Evolutionary conservation across 2,888 invertebrate species (phyloP).

Genomic region (Drosophila macrospina): DNA sequence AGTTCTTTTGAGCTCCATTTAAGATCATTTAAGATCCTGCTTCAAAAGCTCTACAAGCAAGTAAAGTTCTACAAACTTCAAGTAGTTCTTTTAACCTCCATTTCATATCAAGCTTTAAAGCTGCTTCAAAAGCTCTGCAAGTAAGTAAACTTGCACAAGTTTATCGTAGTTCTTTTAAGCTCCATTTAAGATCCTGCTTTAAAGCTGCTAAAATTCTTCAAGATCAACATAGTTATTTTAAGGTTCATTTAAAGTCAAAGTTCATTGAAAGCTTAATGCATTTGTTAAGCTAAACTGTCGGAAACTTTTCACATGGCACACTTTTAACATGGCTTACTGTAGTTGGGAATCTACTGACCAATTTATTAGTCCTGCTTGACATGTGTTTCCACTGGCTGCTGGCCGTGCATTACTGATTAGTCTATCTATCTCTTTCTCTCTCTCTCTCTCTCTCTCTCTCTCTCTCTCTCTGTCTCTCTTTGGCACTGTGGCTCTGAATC

Average conservation of each 20-base stretch:
- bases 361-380: conserved; percentile 50
- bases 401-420: conserved; percentile 55
- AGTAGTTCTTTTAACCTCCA: too few relatives aligned
- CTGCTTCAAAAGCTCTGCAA: neutral
- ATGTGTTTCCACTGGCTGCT: conserved; percentile 46
- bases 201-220: neutral
- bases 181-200: neutral
- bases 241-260: neutral
- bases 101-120: neutral
- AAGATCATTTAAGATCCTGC: too few relatives aligned
- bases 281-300: neutral
- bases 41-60: too few relatives aligned
- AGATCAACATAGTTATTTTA: neutral
- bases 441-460: conserved; percentile 19
- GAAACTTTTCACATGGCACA: conserved; percentile 49
- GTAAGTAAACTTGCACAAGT: too few relatives aligned
- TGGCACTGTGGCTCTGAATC: conserved; percentile 14
- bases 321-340: conserved; percentile 18
- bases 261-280: neutral
- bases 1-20: too few relatives aligned
- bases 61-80: too few relatives aligned
- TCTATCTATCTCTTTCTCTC: neutral
- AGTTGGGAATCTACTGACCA: conserved; percentile 27
- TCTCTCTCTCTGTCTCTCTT: conserved; percentile 2
- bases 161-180: too few relatives aligned